phyloP scores from a whole-genome alignment of 2,888 invertebrate genomes.

The Heliconius ismenius region DNA sequence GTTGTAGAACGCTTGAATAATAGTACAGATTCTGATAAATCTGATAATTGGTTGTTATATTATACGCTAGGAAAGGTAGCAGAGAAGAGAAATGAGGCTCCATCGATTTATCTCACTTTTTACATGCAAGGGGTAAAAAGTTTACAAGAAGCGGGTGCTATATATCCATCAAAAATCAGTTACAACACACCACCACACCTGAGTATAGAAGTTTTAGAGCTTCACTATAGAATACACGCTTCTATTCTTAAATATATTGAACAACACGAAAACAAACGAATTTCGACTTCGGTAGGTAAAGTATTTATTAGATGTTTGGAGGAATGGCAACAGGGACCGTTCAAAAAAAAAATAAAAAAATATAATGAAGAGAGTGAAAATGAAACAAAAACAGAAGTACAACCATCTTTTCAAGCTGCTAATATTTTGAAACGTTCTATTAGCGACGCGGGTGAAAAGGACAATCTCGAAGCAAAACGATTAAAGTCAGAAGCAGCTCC shows the following conservation, averaged over 20 bases:
- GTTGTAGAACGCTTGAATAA: slow-evolving; percentile 84
- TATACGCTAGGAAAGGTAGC: slow-evolving; percentile 98
- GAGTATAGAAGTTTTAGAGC: slow-evolving; percentile 93
- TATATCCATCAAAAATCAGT: slow-evolving; percentile 92
- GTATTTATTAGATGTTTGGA: slow-evolving; percentile 83
- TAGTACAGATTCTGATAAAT: slow-evolving; percentile 77
- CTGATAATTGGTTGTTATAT: slow-evolving; percentile 94
- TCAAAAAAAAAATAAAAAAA: slow-evolving; percentile 65
- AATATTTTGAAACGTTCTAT: slow-evolving; percentile 76
- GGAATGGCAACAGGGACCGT: slow-evolving; percentile 74
- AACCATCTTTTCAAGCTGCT: slow-evolving; percentile 63
- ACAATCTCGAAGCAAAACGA: slow-evolving; percentile 68
- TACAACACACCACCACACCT: slow-evolving; percentile 91
- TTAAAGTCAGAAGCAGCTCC: slow-evolving; percentile 72
- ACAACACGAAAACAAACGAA: slow-evolving; percentile 86
- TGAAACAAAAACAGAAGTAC: slow-evolving; percentile 54
- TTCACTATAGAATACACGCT: slow-evolving; percentile 92
- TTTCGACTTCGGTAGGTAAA: slow-evolving; percentile 82
- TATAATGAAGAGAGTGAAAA: slow-evolving; percentile 56
- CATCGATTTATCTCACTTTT: slow-evolving; percentile 88
- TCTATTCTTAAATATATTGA: slow-evolving; percentile 94
- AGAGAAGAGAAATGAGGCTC: slow-evolving; percentile 90
- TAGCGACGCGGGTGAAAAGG: slow-evolving; percentile 75
- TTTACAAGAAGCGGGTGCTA: slow-evolving; percentile 89
- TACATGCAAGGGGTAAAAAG: slow-evolving; percentile 90